Base-by-base conservation (phyloP, 2,797 vertebrate species). In the Ambastaia sidthimunki region DNA sequence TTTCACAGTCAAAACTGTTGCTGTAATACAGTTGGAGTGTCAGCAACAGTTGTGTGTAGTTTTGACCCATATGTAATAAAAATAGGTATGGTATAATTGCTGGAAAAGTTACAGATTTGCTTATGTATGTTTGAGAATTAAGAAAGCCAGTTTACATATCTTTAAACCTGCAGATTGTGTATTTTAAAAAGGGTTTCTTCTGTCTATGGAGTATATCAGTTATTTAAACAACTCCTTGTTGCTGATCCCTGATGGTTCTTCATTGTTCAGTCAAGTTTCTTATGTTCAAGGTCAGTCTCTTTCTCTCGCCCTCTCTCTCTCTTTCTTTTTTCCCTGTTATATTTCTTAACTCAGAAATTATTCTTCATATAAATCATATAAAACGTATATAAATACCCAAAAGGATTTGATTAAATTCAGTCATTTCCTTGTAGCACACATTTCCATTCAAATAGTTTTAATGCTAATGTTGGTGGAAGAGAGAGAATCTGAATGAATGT, bases 401-500 rank as follows among this genome's bases (percentile, higher is more conserved):
- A 82, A 88, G 85, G 85, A 81, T 83, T 76, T 89, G 87, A 92
- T 91, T 90, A 86, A 88, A 90, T 88, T 85, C 80, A 82, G 85
- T 81, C 79, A 70, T 89, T 88, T 86, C 83, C 84, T 86, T 81
- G 74, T 81, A 54, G 80, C 80, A 82, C 72, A 76, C 82, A 91
- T 92, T 91, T 91, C 88, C 88, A 91, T 91, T 89, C 88, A 90
- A 86, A 92, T 91, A 87, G 89, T 91, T 90, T 91, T 89, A 90
- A 92, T 92, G 90, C 90, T 89, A 91, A 91, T 91, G 83, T 60
- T 78, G 59, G 55, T n/a, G 16, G 2, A n/a, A 37, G 34, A 60
- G 75, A 73, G 80, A 72, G 60, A 68, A 75, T 50, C 71, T 31
- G 54, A 71, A 71, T 57, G 50, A 65, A 66, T 68, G 69, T 71